Evolutionary conservation across 2,888 invertebrate genomes (phyloP), one percentile per base, ranked within the genome.

Genomic region (Eilema sororculum): DNA sequence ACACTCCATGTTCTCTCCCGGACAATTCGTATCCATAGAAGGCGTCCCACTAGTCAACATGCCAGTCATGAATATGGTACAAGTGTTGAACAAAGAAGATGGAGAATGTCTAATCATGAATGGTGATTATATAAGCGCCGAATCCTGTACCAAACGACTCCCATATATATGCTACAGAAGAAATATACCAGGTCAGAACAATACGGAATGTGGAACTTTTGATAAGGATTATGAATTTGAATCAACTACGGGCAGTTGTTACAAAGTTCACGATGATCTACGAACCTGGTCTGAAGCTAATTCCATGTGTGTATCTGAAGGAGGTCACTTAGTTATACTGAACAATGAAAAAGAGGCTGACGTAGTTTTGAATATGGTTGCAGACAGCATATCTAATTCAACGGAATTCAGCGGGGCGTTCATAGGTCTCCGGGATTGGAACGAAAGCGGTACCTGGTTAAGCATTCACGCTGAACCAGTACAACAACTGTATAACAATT

Each of bases 91-190:
- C 24, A 20, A 20, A 33, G 56, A 30, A 57, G 58, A 70, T 10
- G 70, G 70, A 0, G 57, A 67, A 8, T 70, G 70, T 16, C 20
- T 70, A 8, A 24, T 6, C 12, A 67, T 57, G 46, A 3, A 9
- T n/a, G 58, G 30, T n/a, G 8, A 6, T 33, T 33, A 33, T 58
- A 67, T 70, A 10, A 37, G 9, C 28, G 63, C 24, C 2, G 58
- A 57, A 12, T 37, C 70, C 10, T 70, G 70, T 33, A 37, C 0
- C n/a, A 41, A 37, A 12, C 28, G 20, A 33, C 41, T 66, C 9
- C 66, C 70, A 16, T 70, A 30, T 46, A 67, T 70, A 20, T 70
- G 70, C 58, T 70, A 70, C 22, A 68, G 33, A 30, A 33, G 57
- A 24, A 57, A 58, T 12, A 16, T 10, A 30, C 24, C 52, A 24